These are phyloP conservation scores for Engystomops pustulosus DNA, from an alignment of 2,113 vertebrate genomes.

Conservation along the genomic window DNA sequence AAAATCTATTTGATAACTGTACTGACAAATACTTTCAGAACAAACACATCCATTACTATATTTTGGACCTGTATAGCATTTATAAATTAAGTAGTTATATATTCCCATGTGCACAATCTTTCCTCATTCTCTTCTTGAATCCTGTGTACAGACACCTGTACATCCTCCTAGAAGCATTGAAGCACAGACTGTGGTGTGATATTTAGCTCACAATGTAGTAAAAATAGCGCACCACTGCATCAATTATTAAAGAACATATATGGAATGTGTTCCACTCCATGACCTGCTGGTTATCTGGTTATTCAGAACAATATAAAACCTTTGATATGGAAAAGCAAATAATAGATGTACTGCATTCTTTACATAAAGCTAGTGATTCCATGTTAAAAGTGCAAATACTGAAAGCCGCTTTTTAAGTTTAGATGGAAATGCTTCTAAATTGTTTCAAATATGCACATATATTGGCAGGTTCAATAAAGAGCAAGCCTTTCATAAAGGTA, in stretches of 20 bases:
- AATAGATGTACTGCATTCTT: slow-evolving; percentile 15
- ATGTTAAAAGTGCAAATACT: slow-evolving; percentile 22
- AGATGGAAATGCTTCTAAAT: slow-evolving; percentile 40
- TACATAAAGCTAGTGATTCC: not conserved
- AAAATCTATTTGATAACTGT: too few relatives aligned
- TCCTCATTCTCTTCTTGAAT: too few relatives aligned
- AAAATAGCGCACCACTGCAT: too few relatives aligned
- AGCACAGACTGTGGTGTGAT: too few relatives aligned
- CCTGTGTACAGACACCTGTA: too few relatives aligned
- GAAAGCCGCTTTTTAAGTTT: slow-evolving; percentile 14
- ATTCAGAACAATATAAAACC: not conserved
- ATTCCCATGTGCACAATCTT: too few relatives aligned
- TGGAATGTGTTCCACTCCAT: not conserved
- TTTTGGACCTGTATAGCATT: too few relatives aligned
- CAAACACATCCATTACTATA: too few relatives aligned
- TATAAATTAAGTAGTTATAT: too few relatives aligned
- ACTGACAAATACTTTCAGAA: too few relatives aligned
- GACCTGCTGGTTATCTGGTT: not conserved
- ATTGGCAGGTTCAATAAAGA: slow-evolving; percentile 45
- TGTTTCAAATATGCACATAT: slow-evolving; percentile 54
- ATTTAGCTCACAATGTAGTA: too few relatives aligned
- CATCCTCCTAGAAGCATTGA: too few relatives aligned
- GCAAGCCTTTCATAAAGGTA: slow-evolving; percentile 10
- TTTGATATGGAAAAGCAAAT: not conserved
- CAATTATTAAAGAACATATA: slow-evolving; percentile 13